Base-by-base conservation (phyloP, 2,113 vertebrate genomes). In the Seriola dumerili region DNA sequence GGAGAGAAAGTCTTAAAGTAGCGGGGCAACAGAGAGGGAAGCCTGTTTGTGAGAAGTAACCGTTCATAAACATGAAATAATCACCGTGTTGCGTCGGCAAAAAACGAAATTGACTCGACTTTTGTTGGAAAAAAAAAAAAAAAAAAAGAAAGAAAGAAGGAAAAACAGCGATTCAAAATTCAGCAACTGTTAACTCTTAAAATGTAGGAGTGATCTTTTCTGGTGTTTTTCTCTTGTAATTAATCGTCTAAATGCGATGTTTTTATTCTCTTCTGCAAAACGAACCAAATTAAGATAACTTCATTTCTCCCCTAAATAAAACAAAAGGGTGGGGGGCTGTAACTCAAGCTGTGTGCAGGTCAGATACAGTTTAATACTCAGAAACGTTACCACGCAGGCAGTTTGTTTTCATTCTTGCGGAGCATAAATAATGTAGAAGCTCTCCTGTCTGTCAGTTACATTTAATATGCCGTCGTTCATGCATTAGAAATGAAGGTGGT, bases 351-450 rank as follows among this genome's bases (percentile, higher is more conserved):
- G 80, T 25, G 85, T 54, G 68, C 7, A 29, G 69, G 81, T 84
- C 84, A 85, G 84, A 19, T 68, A 46, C 73, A 78, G 85, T 85
- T 88, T 87, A 81, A 84, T 52, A 19, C 52, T 75, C 79, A 75
- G 79, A 80, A 77, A 79, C 78, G 83, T 73, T 54, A 69, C 72
- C 50, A 84, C 67, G 73, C 72, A 75, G 79, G 40, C 87, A 73
- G 77, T 93, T 91, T 92, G 91, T 93, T 94, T 93, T 88, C 85
- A 84, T 80, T 92, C 80, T 59, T 80, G 84, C 48, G 52, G 34
- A 61, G 38, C 69, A 93, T 94, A 71, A 95, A 95, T 95, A 93
- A 94, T 94, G 86, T 73, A 94, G 68, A 52, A 44, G 11, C 78
- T 82, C 73, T 82, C 57, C 89, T 91, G 93, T 91, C 92, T 93